Percentiles rank a stretch among this genome's conserved stretches.
Evolutionary conservation across 2,888 invertebrate genomes (phyloP).

Genomic region (Minunthozetes semirufus): DNA sequence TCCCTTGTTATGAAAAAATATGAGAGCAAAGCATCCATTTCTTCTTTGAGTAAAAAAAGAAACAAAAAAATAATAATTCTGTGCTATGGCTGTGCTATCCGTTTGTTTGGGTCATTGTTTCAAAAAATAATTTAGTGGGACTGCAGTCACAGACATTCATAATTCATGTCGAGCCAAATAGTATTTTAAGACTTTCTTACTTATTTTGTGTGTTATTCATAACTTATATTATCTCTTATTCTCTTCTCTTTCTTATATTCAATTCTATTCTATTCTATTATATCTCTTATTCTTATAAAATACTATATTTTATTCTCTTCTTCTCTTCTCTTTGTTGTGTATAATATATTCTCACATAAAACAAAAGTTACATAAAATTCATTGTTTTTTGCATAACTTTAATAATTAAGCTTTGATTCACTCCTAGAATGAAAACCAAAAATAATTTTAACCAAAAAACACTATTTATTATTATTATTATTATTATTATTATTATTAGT

Average conservation of each 20-base stretch:
- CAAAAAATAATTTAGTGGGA: not conserved
- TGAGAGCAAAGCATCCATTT: not conserved
- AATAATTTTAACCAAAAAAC: not conserved
- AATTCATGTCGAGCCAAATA: slow-evolving; percentile 15
- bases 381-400: slow-evolving; percentile 29
- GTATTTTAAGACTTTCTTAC: not conserved
- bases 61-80: not conserved
- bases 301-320: not conserved
- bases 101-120: slow-evolving; percentile 24
- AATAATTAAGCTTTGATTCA: slow-evolving; percentile 17
- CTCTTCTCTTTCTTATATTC: not conserved
- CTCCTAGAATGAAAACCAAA: not conserved
- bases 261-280: slow-evolving; percentile 2
- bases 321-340: slow-evolving; percentile 14
- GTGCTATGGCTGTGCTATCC: not conserved
- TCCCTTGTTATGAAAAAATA: not conserved
- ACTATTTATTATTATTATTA: slow-evolving; percentile 11
- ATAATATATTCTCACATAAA: slow-evolving; percentile 29
- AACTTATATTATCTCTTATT: not conserved
- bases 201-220: slow-evolving; percentile 4
- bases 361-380: not conserved
- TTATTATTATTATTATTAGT: slow-evolving; percentile 3
- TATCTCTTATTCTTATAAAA: not conserved
- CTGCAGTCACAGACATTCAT: not conserved
- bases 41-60: not conserved